Evolutionary conservation across 2,888 invertebrate genomes (phyloP).

Genomic region (Melanostoma scalare): DNA sequence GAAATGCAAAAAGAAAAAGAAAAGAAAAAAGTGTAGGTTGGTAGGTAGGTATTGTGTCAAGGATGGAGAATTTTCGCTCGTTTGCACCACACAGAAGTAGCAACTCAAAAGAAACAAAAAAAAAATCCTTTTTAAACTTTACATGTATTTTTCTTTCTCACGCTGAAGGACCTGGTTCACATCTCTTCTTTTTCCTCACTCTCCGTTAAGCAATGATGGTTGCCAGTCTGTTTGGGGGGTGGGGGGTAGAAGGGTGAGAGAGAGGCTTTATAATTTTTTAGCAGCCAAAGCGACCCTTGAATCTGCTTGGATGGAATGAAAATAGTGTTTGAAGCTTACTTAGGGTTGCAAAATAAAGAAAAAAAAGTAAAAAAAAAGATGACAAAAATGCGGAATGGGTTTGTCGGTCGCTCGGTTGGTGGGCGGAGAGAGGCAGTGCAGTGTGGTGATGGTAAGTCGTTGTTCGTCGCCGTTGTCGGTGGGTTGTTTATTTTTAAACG

Average conservation of each 20-base stretch:
- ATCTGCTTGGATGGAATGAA: conserved; percentile 65
- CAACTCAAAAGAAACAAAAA: conserved; percentile 29
- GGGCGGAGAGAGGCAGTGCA: too few relatives aligned
- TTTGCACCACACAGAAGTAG: conserved; percentile 35
- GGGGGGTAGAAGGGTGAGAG: neutral
- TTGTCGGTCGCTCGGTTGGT: conserved; percentile 9
- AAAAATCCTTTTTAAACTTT: conserved; percentile 39
- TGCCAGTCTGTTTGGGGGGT: neutral
- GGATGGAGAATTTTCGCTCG: conserved; percentile 40
- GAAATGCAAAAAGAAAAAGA: conserved; percentile 14
- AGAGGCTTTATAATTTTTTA: conserved; percentile 22
- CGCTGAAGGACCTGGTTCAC: conserved; percentile 52
- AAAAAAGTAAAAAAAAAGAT: too few relatives aligned
- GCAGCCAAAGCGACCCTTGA: conserved; percentile 49
- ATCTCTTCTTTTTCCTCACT: conserved; percentile 19
- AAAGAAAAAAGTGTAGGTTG: conserved; percentile 22
- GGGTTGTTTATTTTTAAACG: conserved; percentile 44
- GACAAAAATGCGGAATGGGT: conserved; percentile 28
- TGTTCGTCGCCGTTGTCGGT: conserved; percentile 6
- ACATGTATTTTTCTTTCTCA: conserved; percentile 51
- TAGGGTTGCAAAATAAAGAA: neutral
- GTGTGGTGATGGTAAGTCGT: neutral
- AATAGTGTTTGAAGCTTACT: conserved; percentile 55
- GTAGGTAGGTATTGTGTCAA: conserved; percentile 49
- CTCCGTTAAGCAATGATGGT: neutral